Base-by-base conservation (phyloP, 2,888 invertebrate species). In the Pyrochroa serraticornis region DNA sequence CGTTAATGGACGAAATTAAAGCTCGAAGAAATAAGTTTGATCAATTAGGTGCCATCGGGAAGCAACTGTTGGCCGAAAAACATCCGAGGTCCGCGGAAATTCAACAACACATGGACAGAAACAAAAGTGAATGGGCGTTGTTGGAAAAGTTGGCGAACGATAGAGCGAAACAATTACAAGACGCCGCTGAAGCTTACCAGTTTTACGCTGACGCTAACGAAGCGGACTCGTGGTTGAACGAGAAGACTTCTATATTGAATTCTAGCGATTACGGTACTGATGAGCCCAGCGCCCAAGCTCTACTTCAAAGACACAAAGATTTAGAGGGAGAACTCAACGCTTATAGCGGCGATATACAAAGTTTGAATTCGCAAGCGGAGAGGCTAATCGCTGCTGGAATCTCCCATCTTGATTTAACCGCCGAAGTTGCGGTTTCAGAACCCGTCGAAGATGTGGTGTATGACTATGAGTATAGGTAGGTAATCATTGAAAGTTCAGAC, bases 181-280 rank as follows among this genome's bases (percentile, higher is more conserved):
- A 95, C 75, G 93, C 93, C 0, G 89, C 89, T 2, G 96, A 97
- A 74, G 95, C 97, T 0, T 95, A 95, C 71, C 96, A 96, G 86
- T 97, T 96, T 82, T 95, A 96, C 78, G 92, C 95, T 0, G 98
- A 98, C 79, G 96, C 97, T 0, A 97, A 98, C 80, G 98, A 98
- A 75, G 93, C 95, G 0, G 97, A 98, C 71, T 96, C 96, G 0
- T 98, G 97, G 96, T 87, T 97, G 81, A 92, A 93, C 67, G 98
- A 98, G 79, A 96, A 95, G 80, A 90, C 94, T 80, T 91, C 96
- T 0, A 83, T 99, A 35, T 93, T 96, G 8, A 87, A 89, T 7
- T 93, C 94, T 0, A 87, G 87, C 46, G 98, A 99, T 82, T 92
- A 91, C 73, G 98, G 98, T 1, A 87, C 13, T 30, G 97, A 97